Evolutionary conservation across 2,888 invertebrate genomes (phyloP).

Genomic region (Spilosoma lubricipeda): DNA sequence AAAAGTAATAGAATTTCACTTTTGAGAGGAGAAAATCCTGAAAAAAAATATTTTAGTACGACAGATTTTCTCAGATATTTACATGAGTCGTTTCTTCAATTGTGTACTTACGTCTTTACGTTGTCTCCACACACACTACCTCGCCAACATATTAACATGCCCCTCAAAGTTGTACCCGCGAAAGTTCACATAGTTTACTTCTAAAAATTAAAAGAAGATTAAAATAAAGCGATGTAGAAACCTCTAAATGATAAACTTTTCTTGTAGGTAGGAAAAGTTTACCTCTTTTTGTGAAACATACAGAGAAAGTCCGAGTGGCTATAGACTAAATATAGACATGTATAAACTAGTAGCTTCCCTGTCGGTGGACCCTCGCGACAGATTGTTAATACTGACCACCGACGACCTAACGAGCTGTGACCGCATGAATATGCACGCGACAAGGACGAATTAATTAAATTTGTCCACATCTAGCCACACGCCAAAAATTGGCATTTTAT

Average conservation of each 20-base stretch:
- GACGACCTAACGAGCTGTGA: slow-evolving; percentile 82
- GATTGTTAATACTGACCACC: slow-evolving; percentile 78
- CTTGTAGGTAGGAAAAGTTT: too few species aligned
- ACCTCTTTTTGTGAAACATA: neutral
- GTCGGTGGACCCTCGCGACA: slow-evolving; percentile 54
- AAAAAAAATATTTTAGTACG: neutral
- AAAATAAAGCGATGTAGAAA: neutral
- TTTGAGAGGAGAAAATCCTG: neutral
- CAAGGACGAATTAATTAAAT: slow-evolving; percentile 77
- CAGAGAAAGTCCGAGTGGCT: neutral
- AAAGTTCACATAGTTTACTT: too few species aligned
- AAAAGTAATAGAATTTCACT: neutral
- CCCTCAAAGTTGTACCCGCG: neutral
- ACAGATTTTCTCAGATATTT: too few species aligned
- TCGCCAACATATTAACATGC: too few species aligned
- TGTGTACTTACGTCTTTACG: neutral
- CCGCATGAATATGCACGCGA: slow-evolving; percentile 81
- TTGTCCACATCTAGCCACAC: slow-evolving; percentile 59
- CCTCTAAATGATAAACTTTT: neutral
- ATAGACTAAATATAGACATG: neutral
- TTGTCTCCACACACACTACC: too few species aligned
- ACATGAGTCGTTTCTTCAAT: neutral
- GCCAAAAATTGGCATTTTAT: slow-evolving; percentile 34
- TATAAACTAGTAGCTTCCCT: slow-evolving; percentile 1
- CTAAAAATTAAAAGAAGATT: too few species aligned